Conservation (phyloP, 2,888 invertebrate genomes). For the Venustoraphidia nigricollis region DNA sequence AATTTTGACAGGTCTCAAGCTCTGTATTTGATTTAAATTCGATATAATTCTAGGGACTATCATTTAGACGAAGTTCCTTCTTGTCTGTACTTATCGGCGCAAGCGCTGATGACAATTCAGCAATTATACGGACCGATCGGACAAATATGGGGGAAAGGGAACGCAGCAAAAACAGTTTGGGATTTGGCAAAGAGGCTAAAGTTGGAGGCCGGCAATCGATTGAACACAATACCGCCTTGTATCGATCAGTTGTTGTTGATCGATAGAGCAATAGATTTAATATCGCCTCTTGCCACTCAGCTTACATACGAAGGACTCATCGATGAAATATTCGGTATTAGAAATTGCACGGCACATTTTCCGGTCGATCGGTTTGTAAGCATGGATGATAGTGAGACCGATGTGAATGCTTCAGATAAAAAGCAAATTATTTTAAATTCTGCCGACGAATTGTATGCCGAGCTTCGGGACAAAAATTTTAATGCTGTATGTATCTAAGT, state of each 20-base stretch:
- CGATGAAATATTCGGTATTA: conserved; percentile 86
- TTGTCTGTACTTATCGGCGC: conserved; percentile 72
- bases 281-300: conserved; percentile 86
- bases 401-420: conserved; percentile 44
- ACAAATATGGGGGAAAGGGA: conserved; percentile 78
- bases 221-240: conserved; percentile 23
- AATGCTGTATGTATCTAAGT: conserved; percentile 41
- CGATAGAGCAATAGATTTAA: conserved; percentile 81
- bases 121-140: conserved; percentile 80
- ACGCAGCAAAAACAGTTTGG: conserved; percentile 76
- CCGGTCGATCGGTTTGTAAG: conserved; percentile 72
- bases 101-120: conserved; percentile 73
- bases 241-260: conserved; percentile 83
- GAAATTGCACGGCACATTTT: conserved; percentile 62
- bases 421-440: conserved; percentile 74
- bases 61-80: conserved; percentile 81
- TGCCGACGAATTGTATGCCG: conserved; percentile 72
- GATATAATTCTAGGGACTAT: conserved; percentile 45
- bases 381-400: conserved; percentile 43
- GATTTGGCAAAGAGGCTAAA: conserved; percentile 65
- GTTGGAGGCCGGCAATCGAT: conserved; percentile 42
- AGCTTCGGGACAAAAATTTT: conserved; percentile 85
- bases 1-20: too few relatives aligned
- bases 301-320: conserved; percentile 95
- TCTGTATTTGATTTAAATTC: too few relatives aligned